Percentiles rank a stretch among this genome's conserved stretches.
These are phyloP conservation scores for Calcarius ornatus DNA, from an alignment of 2,113 vertebrate species.

Conservation along the genomic window DNA sequence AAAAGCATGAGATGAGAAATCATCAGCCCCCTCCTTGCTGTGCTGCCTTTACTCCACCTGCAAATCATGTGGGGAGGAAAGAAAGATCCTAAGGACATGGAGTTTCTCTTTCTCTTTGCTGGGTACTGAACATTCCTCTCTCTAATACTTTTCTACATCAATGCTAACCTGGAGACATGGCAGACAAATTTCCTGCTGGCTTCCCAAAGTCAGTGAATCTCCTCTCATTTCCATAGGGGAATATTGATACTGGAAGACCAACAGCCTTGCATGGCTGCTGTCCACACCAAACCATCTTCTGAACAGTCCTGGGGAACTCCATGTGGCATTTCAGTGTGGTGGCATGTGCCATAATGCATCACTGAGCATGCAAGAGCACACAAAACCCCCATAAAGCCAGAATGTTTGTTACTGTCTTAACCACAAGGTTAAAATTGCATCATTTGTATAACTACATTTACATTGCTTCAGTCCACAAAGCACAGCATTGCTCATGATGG, in stretches of 20 bases:
- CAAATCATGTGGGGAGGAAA: background rate
- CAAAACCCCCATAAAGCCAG: background rate
- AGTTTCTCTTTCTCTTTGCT: background rate
- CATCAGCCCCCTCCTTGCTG: background rate
- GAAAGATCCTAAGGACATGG: background rate
- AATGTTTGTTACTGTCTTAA: background rate
- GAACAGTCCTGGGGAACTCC: conserved; percentile 11
- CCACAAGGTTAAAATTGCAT: background rate
- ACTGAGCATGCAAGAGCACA: background rate
- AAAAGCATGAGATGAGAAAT: background rate
- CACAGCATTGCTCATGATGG: rapidly evolving
- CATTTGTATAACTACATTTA: background rate
- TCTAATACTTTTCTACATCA: background rate
- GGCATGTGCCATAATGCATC: background rate
- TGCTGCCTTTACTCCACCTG: background rate
- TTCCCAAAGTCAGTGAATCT: conserved; percentile 12
- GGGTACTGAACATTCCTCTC: background rate
- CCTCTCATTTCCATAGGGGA: conserved; percentile 33
- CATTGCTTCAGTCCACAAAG: background rate
- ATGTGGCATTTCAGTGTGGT: background rate
- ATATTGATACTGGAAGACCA: conserved; percentile 32
- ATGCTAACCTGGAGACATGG: background rate
- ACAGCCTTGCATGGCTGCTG: conserved; percentile 22
- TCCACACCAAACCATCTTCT: conserved; percentile 26
- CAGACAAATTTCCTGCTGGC: conserved; percentile 5